These are phyloP conservation scores for Mastigias papua DNA, from an alignment of 30 jellyfish, hydroid and myxozoan species.

Conservation along the genomic window DNA sequence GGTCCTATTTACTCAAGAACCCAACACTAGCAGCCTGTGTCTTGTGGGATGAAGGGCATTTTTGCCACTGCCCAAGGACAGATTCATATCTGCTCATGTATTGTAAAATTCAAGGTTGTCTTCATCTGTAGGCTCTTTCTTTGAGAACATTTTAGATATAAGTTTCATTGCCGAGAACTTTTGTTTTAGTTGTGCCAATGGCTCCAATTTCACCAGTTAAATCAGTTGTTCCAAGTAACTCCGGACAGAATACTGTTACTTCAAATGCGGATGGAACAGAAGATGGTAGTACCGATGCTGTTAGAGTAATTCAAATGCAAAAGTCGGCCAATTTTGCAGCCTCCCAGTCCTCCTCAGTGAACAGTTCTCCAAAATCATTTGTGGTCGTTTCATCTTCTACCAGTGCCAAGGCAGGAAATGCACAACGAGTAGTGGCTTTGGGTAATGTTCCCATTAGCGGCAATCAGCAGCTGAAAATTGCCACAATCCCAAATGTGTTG, in stretches of 20 bases:
- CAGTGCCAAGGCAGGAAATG: conserved; percentile 52
- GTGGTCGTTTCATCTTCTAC: conserved; percentile 67
- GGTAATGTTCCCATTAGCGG: conserved; percentile 72
- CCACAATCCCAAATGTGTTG: conserved; percentile 77
- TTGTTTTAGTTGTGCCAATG: conserved; percentile 74
- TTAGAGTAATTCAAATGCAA: conserved; percentile 92
- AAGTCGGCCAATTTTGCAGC: conserved; percentile 51
- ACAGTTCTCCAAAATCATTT: conserved; percentile 40
- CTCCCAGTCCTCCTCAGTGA: conserved; percentile 18
- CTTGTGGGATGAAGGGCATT: too few relatives aligned
- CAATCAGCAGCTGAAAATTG: conserved; percentile 85
- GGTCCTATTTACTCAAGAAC: too few relatives aligned
- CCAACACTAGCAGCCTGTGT: too few relatives aligned
- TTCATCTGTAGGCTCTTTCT: too few relatives aligned
- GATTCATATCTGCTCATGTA: too few relatives aligned
- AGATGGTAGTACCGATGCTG: conserved; percentile 47
- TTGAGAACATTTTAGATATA: neutral
- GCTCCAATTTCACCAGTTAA: conserved; percentile 89
- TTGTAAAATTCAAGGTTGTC: too few relatives aligned
- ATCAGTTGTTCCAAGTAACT: conserved; percentile 32
- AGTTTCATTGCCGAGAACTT: neutral
- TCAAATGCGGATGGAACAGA: neutral
- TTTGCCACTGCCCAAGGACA: too few relatives aligned
- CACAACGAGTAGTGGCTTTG: conserved; percentile 85
- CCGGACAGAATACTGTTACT: neutral